Evolutionary conservation across 1,140 invertebrate species (phyloP), one percentile per base, ranked within the genome.

Genomic region (Camponotus vicinus): DNA sequence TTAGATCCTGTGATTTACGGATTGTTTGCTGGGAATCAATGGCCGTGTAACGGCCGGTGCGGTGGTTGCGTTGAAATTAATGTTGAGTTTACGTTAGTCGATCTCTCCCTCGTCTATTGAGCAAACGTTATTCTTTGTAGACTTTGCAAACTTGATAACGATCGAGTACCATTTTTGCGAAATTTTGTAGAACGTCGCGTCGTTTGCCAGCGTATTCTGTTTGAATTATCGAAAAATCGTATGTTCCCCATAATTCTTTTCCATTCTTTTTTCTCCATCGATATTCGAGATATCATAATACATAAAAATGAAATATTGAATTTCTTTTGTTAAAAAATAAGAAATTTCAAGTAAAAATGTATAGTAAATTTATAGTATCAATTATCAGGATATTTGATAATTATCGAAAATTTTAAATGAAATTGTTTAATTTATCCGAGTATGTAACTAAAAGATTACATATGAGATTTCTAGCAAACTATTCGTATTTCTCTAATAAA

Each of bases 21-120:
- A 84, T 87, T 76, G 61, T 76, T 75, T 40, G 86, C 57, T 8
- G 69, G 85, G 45, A 86, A 82, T 80, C 76, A 34, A 45, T 45
- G 27, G 13, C 45, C 49, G 49, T 52, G 55, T 67, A 76, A 69
- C 64, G 61, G 15, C 49, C 15, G 49, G 18, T 55, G 15, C 55
- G 32, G 59, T n/a, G 63, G 34, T 69, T 66, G 71, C 69, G 80
- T 52, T 49, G 59, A 63, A 77, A 84, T 84, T 57, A 52, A 77
- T 71, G 61, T 77, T 45, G 57, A 66, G 77, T 84, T 61, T 77
- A 66, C 59, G 71, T 27, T 15, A 42, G 73, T 61, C 59, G 27
- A 45, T 78, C 63, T 42, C 61, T 67, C 64, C 27, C 18, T 37
- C 45, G 18, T 63, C 57, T 37, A 42, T n/a, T 21, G 73, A 42